Conservation (phyloP, 2,113 vertebrate genomes). For the Gopherus evgoodei region DNA sequence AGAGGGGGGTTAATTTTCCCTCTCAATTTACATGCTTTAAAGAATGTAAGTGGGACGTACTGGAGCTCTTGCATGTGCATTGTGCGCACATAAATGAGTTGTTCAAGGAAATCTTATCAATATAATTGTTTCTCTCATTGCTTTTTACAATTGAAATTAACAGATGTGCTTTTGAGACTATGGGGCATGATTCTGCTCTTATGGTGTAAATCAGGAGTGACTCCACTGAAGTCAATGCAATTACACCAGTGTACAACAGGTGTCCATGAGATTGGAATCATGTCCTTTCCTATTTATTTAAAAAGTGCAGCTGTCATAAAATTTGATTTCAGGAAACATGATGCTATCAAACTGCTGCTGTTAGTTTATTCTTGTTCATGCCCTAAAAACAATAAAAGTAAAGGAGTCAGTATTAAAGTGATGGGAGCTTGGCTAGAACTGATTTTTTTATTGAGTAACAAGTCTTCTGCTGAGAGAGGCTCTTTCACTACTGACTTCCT, state of each 20-base stretch:
- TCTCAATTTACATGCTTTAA: neutral
- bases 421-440: neutral
- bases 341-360: neutral
- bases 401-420: neutral
- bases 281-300: neutral
- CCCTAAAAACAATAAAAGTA: neutral
- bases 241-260: neutral
- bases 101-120: neutral
- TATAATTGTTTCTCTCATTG: neutral
- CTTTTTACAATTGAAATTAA: neutral
- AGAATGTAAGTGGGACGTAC: neutral
- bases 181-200: neutral
- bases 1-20: no score
- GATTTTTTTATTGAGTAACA: neutral
- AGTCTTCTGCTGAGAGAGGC: neutral
- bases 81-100: neutral
- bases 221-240: fast-evolving
- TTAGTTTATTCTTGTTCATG: neutral
- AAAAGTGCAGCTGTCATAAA: slow-evolving; percentile 9
- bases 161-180: neutral
- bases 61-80: neutral
- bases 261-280: neutral
- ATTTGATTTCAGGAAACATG: neutral
- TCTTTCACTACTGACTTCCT: neutral
- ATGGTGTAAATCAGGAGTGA: no score